Evolutionary conservation across 2,113 vertebrate species (phyloP), one percentile per base, ranked within the genome.

Genomic region (Pogonocichla stellata): DNA sequence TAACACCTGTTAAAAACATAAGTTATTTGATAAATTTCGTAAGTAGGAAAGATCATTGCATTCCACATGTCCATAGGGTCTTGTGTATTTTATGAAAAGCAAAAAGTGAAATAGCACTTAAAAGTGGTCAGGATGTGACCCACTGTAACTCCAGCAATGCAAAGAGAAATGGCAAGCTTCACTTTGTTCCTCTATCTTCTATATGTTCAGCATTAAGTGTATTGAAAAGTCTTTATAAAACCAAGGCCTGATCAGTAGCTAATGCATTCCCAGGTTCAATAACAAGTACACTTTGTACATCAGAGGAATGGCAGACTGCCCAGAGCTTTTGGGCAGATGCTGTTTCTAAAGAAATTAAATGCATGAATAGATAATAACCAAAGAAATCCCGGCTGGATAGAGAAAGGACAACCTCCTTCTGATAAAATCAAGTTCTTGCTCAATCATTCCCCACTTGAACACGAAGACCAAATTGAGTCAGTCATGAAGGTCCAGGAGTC

Each of bases 321-420:
- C 95, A 93, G 94, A 86, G 93, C 90, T 95, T 96, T 97, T 96
- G 95, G 96, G 88, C 86, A 93, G 96, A 95, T 92, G 93, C 92
- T 92, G 72, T 90, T 96, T 94, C 95, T 96, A 95, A 92, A 96
- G 95, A 95, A 97, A 96, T 96, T 96, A 96, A 97, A 96, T 96
- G 95, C 65, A 38, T 94, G 92, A 97, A 94, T 94, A 96, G 95
- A 96, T 95, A 96, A 96, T 91, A 96, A 92, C 95, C 90, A 72
- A 95, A 96, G 95, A 96, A 96, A 95, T 94, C 90, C 90, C 93
- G 92, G 53, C 69, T 93, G 96, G 88, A 96, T 88, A 94, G 56
- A 88, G 88, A 88, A 96, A 84, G 88, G 95, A 93, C 95, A 95
- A 92, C 65, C 86, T 81, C 90, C 60, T 92, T 94, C 96, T 93